Conservation (phyloP, 1,140 invertebrate genomes). For the Hylaeus volcanicus region DNA sequence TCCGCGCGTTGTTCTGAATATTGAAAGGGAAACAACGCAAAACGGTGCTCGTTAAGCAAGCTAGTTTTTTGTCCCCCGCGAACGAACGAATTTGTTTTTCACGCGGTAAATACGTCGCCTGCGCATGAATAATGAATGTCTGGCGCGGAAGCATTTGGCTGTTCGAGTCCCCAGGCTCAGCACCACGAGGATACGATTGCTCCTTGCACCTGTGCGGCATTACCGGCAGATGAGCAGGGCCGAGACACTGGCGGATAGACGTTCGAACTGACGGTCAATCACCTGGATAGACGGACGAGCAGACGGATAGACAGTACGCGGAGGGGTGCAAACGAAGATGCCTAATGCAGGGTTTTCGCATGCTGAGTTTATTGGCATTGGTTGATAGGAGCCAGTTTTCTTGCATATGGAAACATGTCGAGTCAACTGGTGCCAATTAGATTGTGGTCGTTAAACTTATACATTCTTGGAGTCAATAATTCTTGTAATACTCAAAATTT, state of each 20-base stretch:
- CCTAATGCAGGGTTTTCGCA: no score
- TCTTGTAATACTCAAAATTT: no score
- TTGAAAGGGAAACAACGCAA: constrained; percentile 42
- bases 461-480: no score
- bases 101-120: constrained; percentile 23
- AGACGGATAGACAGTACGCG: constrained; percentile 18
- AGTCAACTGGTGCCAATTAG: no score
- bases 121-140: constrained; percentile 63
- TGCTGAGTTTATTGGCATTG: no score
- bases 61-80: constrained; percentile 39
- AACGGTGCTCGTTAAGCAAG: constrained; percentile 54
- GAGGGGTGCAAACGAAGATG: neutral
- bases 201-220: constrained; percentile 33
- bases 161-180: constrained; percentile 26
- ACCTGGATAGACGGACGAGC: constrained; percentile 23
- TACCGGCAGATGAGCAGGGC: constrained; percentile 23
- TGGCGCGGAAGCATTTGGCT: constrained; percentile 50
- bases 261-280: constrained; percentile 29
- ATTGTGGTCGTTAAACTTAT: no score
- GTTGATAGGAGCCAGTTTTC: no score
- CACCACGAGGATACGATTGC: neutral
- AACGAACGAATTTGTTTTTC: constrained; percentile 61
- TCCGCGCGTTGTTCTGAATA: constrained; percentile 52
- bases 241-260: constrained; percentile 6
- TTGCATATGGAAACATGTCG: no score